Evolutionary conservation across 2,797 vertebrate genomes (phyloP), one percentile per base, ranked within the genome.

Genomic region (Poecilia wingei): DNA sequence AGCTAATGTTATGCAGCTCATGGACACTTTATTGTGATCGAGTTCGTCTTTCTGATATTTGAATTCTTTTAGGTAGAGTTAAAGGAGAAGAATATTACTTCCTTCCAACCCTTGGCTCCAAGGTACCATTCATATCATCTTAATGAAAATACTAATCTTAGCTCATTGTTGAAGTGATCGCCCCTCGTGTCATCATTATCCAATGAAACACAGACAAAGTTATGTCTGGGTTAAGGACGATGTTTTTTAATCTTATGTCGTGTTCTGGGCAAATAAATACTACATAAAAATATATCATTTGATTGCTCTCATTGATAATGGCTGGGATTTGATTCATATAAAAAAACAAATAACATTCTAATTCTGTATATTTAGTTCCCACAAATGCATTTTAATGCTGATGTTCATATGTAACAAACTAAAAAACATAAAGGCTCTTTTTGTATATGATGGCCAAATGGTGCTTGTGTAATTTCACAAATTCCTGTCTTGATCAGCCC

Each of bases 21-120:
- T 93, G 90, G 93, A 93, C 90, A 87, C 87, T 80, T 87, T 80
- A 86, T 89, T 92, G 87, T 90, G 78, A 93, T 93, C 88, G 87
- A 90, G 81, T 88, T 89, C 79, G 79, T 84, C 73, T 84, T 46
- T 85, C 55, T 82, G 79, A 87, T 92, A 91, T 92, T 89, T 89
- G 77, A 90, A 80, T 55, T 81, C 57, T 13, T 76, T 79, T 78
- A 51, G 64, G 84, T 68, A 75, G 79, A 79, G 31, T 59, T n/a
- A 1, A 70, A 70, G 6, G 55, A 61, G n/a, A 66, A 66, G 80
- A 31, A 66, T 77, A 85, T 84, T 77, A 47, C 51, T 78, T 78
- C 64, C 0, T 22, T n/a, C 14, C 75, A 79, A 61, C 28, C 72
- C 72, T 82, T 75, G 79, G 55, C 33, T 78, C 76, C 46, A 78